Base-by-base conservation (phyloP, 2,797 vertebrate species). In the Chiroxiphia lanceolata region DNA sequence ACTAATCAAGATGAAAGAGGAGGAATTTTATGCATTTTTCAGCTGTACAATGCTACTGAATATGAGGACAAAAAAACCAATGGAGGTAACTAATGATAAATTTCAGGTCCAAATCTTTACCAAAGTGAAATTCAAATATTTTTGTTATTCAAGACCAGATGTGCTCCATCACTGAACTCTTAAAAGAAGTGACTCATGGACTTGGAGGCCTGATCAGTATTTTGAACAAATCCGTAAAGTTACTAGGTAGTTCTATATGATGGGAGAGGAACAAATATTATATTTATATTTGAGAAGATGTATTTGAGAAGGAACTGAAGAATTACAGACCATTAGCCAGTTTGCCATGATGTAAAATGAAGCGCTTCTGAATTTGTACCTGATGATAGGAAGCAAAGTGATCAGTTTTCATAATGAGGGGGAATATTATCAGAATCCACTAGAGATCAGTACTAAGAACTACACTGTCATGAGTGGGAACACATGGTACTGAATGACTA, bases 11-110 rank as follows among this genome's bases (percentile, higher is more conserved):
- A 65, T 15, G 42, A 54, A 59, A 87, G 47, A 42, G 45, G 27
- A 78, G 42, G 11, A 84, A 51, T 77, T 83, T n/a, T 14, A 29
- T 70, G 40, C 12, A 20, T 72, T 87, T 93, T 87, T 83, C 4
- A 8, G 17, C 31, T 50, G 9, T 63, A 45, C 12, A 54, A 0
- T 65, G 34, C 33, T 89, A 33, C 27, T 65, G 54, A 83, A 60
- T 77, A 50, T 42, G 10, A 78, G 15, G 26, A 4, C 2, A 51
- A 47, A 68, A 86, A 16, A 0, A 2, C 0, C 9, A 51, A 0
- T 56, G 42, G 26, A 40, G 9, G 10, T 79, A 42, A 47, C 29
- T 23, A 69, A n/a, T n/a, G 6, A 47, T 74, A 61, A 36, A 75
- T 75, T 92, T 76, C 42, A 34, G 8, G 21, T 82, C 26, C 42